Conservation (phyloP, 1,140 invertebrate species). For the Cyphomyrmex costatus region DNA sequence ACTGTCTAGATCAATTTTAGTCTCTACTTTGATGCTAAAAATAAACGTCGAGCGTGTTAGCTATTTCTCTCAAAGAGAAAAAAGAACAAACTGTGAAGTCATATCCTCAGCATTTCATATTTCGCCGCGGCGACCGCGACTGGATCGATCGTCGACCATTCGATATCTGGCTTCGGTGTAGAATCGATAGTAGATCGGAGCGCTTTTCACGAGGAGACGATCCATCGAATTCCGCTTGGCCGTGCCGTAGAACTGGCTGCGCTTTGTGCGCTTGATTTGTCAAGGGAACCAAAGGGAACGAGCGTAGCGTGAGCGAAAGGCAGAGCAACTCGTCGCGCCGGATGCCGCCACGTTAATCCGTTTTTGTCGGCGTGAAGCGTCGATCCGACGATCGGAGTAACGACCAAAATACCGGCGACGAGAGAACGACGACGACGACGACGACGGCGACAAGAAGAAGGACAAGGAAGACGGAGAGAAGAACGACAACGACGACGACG, state of each 20-base stretch:
- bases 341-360: constrained; percentile 41
- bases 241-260: constrained; percentile 18
- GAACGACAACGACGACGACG: background rate
- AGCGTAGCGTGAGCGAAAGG: constrained; percentile 18
- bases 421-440: constrained; percentile 12
- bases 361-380: constrained; percentile 31
- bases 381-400: constrained; percentile 4
- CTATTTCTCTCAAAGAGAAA: too few species aligned
- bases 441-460: background rate
- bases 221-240: constrained; percentile 16
- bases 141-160: background rate
- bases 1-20: too few species aligned
- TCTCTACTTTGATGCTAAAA: too few species aligned
- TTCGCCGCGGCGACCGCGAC: background rate
- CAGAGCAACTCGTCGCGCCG: constrained; percentile 14
- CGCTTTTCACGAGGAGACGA: constrained; percentile 1
- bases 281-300: constrained; percentile 42
- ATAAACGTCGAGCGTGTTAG: too few species aligned
- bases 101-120: background rate
- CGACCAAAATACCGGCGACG: constrained; percentile 3
- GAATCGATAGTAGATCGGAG: constrained; percentile 30
- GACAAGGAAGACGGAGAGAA: background rate
- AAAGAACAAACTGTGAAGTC: too few species aligned
- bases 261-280: constrained; percentile 64
- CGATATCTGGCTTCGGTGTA: background rate